Evolutionary conservation across 2,113 vertebrate genomes (phyloP), one percentile per base, ranked within the genome.

Genomic region (Polypterus senegalus): DNA sequence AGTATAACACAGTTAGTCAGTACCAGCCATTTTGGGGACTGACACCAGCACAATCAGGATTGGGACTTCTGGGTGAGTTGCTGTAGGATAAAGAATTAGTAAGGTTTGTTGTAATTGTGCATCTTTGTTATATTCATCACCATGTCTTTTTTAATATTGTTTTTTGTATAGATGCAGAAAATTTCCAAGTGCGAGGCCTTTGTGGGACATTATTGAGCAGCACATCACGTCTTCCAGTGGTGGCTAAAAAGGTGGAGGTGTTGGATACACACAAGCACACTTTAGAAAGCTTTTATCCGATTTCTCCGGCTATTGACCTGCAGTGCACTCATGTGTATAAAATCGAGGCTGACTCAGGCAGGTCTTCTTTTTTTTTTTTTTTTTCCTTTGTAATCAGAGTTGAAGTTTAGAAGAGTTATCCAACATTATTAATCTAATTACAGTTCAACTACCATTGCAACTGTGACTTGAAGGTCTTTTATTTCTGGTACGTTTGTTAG

Each of bases 281-380:
- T 54, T 76, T 98, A 48, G 85, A 94, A 66, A 79, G 83, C 6
- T 93, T 99, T 71, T 83, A 92, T 61, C 96, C 96, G 4, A 81
- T 99, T 47, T 82, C 87, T 0, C 94, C 94, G 4, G 88, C 85
- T 1, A 91, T 98, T 1, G 88, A 93, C 70, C 88, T 98, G 63
- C 89, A 92, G 75, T 64, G 67, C 56, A 60, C 72, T 0, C 65
- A 84, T 0, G 75, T 92, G 9, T 98, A 95, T 72, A 66, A 77
- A 4, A 74, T 81, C 47, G 71, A 74, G 3, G 85, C 83, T 0
- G 66, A 81, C 46, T 80, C 86, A 60, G 93, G 94, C 92, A 70
- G 60, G 65, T 46, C 4, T 27, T 27, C 2, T 27, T 27, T 27
- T 27, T 27, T 27, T 27, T 27, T 27, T 27, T 27, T 2, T 2